These are phyloP conservation scores for Cantharis nigra DNA, from an alignment of 2,888 invertebrate genomes.

Conservation along the genomic window DNA sequence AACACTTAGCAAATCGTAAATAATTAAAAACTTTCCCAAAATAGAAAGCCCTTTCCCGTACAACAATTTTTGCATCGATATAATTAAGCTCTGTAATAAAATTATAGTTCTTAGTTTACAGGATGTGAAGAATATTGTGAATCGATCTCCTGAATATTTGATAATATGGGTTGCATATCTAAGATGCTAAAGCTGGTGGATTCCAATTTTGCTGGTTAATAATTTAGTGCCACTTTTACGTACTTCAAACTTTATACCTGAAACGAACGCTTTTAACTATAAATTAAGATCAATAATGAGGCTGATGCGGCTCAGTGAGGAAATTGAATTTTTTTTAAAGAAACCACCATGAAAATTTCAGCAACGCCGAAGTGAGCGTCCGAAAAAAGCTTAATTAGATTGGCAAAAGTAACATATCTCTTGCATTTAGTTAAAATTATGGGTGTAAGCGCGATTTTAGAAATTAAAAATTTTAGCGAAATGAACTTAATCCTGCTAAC, in stretches of 20 bases:
- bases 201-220: neutral
- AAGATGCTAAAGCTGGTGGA: neutral
- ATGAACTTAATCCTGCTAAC: slow-evolving; percentile 32
- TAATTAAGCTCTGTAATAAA: neutral
- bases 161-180: neutral
- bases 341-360: neutral
- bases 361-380: neutral
- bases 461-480: slow-evolving; percentile 30
- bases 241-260: neutral
- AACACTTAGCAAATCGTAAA: neutral
- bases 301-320: neutral
- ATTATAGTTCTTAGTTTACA: neutral
- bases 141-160: neutral
- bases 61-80: neutral
- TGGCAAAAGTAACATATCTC: neutral
- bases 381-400: neutral
- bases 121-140: neutral
- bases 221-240: neutral
- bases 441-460: slow-evolving; percentile 15
- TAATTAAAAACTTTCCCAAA: neutral
- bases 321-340: neutral
- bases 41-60: neutral
- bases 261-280: neutral
- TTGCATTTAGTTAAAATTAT: neutral
- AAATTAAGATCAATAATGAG: neutral